These are phyloP conservation scores for Poecilus cupreus DNA, from an alignment of 2,888 invertebrate species.

Conservation along the genomic window DNA sequence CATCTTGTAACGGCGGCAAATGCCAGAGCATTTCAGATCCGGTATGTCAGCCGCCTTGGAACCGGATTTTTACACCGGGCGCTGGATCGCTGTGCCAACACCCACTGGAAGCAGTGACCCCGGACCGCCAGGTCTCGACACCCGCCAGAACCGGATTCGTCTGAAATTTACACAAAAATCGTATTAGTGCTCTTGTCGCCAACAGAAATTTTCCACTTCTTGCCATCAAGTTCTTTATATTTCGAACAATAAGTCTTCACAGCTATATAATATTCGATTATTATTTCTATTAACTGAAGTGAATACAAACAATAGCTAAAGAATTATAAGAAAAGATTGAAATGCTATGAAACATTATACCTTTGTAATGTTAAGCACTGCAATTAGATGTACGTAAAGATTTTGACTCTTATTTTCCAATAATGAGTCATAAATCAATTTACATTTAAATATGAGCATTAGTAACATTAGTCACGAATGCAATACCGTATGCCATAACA, in stretches of 20 bases:
- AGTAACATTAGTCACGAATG: not conserved
- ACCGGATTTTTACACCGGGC: constrained; percentile 54
- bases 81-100: constrained; percentile 1
- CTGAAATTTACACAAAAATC: constrained; percentile 31
- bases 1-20: constrained; percentile 44
- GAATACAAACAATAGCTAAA: too few species aligned
- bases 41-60: constrained; percentile 41
- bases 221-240: too few species aligned
- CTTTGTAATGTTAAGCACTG: too few species aligned
- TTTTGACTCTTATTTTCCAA: too few species aligned
- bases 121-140: constrained; percentile 11
- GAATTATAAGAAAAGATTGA: too few species aligned
- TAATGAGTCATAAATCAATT: too few species aligned
- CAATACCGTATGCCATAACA: not conserved
- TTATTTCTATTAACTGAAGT: too few species aligned
- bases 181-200: not conserved
- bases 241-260: too few species aligned
- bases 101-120: constrained; percentile 57
- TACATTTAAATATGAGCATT: not conserved
- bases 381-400: too few species aligned
- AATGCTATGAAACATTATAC: too few species aligned
- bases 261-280: too few species aligned
- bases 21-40: constrained; percentile 51
- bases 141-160: constrained; percentile 9
- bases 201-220: not conserved